Conservation (phyloP, 1,140 invertebrate species). For the Schmidtea mediterranea region DNA sequence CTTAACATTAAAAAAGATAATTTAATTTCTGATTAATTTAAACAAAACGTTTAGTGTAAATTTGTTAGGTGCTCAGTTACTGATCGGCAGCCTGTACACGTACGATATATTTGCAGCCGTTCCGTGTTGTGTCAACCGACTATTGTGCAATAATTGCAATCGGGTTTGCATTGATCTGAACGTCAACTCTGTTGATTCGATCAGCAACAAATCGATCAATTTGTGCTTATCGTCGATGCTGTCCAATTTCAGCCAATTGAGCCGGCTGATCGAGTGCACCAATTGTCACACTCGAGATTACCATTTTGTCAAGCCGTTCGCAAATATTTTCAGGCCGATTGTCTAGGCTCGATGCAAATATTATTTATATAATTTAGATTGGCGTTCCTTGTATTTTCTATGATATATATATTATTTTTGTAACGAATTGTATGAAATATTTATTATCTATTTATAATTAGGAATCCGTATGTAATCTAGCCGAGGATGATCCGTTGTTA, state of each 20-base stretch:
- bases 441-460: no score
- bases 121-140: slow-evolving; percentile 66
- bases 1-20: no score
- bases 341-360: no score
- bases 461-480: no score
- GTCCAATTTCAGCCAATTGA: slow-evolving; percentile 79
- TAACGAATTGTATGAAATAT: no score
- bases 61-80: slow-evolving; percentile 29
- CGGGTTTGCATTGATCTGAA: slow-evolving; percentile 18
- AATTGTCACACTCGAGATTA: slow-evolving; percentile 61
- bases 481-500: no score
- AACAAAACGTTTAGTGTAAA: no score
- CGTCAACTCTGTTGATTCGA: slow-evolving; percentile 25
- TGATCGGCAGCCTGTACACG: slow-evolving; percentile 80
- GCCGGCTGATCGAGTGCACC: slow-evolving; percentile 59
- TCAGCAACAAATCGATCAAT: slow-evolving; percentile 51
- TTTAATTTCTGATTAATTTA: no score
- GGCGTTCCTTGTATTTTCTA: no score
- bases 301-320: slow-evolving; percentile 60
- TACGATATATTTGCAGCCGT: slow-evolving; percentile 88
- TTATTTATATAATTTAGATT: no score
- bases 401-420: no score
- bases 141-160: slow-evolving; percentile 34
- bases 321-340: slow-evolving; percentile 13
- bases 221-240: slow-evolving; percentile 42